These are phyloP conservation scores for Pseudomugil tenellus DNA, from an alignment of 2,797 vertebrate species.

Conservation along the genomic window DNA sequence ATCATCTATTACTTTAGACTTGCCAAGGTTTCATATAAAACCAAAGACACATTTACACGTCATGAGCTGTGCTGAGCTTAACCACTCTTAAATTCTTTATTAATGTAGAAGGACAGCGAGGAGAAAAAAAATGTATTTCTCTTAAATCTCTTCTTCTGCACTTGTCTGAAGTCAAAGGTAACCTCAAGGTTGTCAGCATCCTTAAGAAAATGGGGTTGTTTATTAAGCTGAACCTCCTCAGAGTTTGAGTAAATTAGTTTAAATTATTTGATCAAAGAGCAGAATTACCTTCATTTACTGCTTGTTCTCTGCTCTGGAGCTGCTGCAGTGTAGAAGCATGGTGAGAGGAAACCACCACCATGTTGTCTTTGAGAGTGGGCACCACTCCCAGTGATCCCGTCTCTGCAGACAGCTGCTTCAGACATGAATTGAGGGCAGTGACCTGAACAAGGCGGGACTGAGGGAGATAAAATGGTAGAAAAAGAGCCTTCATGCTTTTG, in stretches of 20 bases:
- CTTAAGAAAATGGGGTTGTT: conserved; percentile 10
- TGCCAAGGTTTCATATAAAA: conserved; percentile 61
- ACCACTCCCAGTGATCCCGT: conserved; percentile 72
- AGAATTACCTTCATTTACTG: conserved; percentile 83
- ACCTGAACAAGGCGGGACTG: conserved; percentile 83
- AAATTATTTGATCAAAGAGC: background rate
- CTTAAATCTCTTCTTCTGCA: conserved; percentile 26
- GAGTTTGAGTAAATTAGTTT: conserved; percentile 1
- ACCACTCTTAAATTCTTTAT: conserved; percentile 24
- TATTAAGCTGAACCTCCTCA: background rate
- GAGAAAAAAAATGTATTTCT: conserved; percentile 27
- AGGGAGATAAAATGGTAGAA: conserved; percentile 17
- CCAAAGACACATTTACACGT: conserved; percentile 59
- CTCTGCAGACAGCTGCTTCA: conserved; percentile 80
- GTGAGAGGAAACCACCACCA: conserved; percentile 74
- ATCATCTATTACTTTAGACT: conserved; percentile 47
- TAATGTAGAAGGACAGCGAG: conserved; percentile 31
- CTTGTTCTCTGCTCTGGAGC: conserved; percentile 79
- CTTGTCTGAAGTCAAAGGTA: conserved; percentile 20
- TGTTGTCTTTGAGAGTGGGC: conserved; percentile 79
- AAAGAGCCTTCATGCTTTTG: background rate
- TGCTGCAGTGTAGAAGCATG: conserved; percentile 79
- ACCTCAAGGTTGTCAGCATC: conserved; percentile 9
- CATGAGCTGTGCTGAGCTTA: conserved; percentile 35
- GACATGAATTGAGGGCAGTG: conserved; percentile 63